Percentiles rank a stretch among this genome's conserved stretches.
These are phyloP conservation scores for Thamnophis elegans DNA, from an alignment of 2,797 vertebrate genomes.

Conservation along the genomic window DNA sequence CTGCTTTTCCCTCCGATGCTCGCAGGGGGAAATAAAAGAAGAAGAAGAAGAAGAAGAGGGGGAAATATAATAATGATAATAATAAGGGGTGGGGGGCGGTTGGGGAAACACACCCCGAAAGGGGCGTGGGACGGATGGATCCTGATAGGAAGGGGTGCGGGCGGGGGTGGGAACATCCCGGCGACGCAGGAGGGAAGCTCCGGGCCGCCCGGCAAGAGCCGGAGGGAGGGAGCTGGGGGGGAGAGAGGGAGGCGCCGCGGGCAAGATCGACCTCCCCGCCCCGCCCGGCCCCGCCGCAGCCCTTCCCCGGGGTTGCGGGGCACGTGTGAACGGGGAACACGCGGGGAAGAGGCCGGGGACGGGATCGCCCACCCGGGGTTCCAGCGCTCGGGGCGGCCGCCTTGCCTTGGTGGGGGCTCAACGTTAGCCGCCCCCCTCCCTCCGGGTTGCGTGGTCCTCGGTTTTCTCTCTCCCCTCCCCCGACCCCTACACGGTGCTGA, in stretches of 20 bases:
- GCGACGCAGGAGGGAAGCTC: not conserved
- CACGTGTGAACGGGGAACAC: not conserved
- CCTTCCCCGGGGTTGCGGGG: not conserved
- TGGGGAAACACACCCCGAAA: not conserved
- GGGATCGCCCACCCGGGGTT: not conserved
- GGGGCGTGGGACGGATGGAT: not conserved
- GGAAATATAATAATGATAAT: too few relatives aligned
- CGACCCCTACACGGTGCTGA: not conserved
- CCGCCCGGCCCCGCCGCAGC: not conserved
- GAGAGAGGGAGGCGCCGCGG: too few relatives aligned
- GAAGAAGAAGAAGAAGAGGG: too few relatives aligned
- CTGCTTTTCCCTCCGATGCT: not conserved
- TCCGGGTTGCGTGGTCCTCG: too few relatives aligned
- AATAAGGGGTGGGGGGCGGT: not conserved
- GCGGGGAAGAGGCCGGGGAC: not conserved
- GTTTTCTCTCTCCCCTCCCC: too few relatives aligned
- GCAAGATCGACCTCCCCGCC: not conserved
- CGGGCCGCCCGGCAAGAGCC: not conserved
- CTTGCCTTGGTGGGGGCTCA: too few relatives aligned
- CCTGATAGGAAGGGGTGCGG: slow-evolving; percentile 14
- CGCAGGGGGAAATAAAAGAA: not conserved
- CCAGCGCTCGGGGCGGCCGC: not conserved
- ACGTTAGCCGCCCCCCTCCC: too few relatives aligned
- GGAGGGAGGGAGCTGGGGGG: not conserved
- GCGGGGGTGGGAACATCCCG: not conserved